Evolutionary conservation across 2,888 invertebrate genomes (phyloP).

Genomic region (Cheilosia grossa): DNA sequence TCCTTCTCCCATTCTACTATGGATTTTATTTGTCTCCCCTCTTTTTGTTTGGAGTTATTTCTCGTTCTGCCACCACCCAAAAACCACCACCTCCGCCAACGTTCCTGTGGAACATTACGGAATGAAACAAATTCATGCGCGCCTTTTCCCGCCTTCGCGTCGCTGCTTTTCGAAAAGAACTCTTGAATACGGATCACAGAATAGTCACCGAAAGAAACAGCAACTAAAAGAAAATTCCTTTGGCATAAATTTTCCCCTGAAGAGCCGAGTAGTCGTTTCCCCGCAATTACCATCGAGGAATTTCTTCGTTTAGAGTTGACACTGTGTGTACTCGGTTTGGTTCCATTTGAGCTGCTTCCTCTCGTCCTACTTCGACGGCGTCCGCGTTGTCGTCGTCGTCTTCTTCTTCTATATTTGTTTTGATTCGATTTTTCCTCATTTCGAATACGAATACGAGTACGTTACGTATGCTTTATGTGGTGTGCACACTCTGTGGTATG

Average conservation of each 20-base stretch:
- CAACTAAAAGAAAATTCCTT: slow-evolving; percentile 46
- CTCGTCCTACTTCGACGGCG: slow-evolving; percentile 1
- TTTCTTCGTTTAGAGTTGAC: slow-evolving; percentile 1
- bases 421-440: slow-evolving; percentile 41
- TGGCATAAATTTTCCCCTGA: slow-evolving; percentile 48
- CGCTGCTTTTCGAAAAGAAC: slow-evolving; percentile 22
- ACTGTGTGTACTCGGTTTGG: slow-evolving; percentile 8
- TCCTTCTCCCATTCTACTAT: slow-evolving; percentile 6
- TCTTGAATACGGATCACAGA: slow-evolving; percentile 39
- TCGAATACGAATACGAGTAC: not conserved
- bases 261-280: slow-evolving; percentile 13
- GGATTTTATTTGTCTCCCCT: slow-evolving; percentile 1
- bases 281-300: slow-evolving; percentile 1
- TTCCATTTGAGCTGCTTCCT: slow-evolving; percentile 14
- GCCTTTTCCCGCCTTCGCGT: slow-evolving; percentile 38
- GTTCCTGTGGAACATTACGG: slow-evolving; percentile 34
- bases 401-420: slow-evolving; percentile 3
- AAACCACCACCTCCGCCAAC: not conserved
- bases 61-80: too few relatives aligned
- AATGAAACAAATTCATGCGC: slow-evolving; percentile 64
- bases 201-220: slow-evolving; percentile 15
- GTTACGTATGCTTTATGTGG: not conserved
- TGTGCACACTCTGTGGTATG: slow-evolving; percentile 56
- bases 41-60: slow-evolving; percentile 2
- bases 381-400: not conserved